A percentile compares a stretch with the other conserved stretches of the same genome.
These are phyloP conservation scores for Lepidurus apus DNA, from an alignment of 1,140 invertebrate genomes.

Conservation along the genomic window DNA sequence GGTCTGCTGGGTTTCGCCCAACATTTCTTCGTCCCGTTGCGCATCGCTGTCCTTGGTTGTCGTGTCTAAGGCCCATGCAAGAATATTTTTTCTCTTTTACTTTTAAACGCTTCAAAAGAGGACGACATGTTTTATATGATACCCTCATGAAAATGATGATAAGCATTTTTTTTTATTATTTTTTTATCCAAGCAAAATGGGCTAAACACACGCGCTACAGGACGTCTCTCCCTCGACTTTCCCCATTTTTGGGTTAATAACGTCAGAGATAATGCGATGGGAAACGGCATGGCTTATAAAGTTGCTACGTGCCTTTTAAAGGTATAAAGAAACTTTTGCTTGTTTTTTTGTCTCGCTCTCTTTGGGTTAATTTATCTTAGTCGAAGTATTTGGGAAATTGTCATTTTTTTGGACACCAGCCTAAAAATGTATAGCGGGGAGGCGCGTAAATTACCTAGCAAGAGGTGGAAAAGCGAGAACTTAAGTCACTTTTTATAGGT, in stretches of 20 bases:
- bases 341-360: background rate
- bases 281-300: background rate
- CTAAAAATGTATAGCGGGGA: background rate
- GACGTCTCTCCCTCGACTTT: background rate
- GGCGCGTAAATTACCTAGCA: background rate
- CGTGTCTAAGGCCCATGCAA: slow-evolving; percentile 21
- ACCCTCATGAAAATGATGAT: slow-evolving; percentile 5
- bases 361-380: slow-evolving; percentile 11
- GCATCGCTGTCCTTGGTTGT: slow-evolving; percentile 17
- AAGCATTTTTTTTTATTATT: background rate
- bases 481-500: background rate
- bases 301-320: slow-evolving; percentile 6
- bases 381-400: background rate
- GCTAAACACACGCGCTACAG: slow-evolving; percentile 10
- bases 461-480: background rate
- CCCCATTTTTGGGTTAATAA: slow-evolving; percentile 22
- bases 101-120: background rate
- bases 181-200: background rate
- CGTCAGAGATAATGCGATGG: background rate
- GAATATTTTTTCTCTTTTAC: background rate
- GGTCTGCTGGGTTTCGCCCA: slow-evolving; percentile 16
- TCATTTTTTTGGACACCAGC: slow-evolving; percentile 10
- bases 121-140: slow-evolving; percentile 15
- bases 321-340: background rate
- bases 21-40: slow-evolving; percentile 17